Evolutionary conservation across 2,113 vertebrate genomes (phyloP), one percentile per base, ranked within the genome.

Genomic region (Arizona elegans): DNA sequence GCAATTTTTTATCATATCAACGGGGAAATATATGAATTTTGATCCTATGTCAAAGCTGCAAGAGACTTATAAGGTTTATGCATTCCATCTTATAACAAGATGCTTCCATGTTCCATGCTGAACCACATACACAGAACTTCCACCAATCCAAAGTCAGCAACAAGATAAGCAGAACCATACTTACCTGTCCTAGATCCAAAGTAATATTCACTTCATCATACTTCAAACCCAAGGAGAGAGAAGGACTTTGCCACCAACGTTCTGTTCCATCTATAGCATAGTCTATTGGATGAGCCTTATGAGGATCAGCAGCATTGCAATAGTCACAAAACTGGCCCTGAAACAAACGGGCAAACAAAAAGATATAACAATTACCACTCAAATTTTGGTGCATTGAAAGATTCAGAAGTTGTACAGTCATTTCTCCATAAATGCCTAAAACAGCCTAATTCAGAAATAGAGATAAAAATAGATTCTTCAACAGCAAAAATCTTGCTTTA

Each of bases 241-340:
- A 98, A 1, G 99, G 99, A 92, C 99, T 99, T 93, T 99, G 99
- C 99, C 99, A 99, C 99, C 99, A 99, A 19, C 97, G 97, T 92
- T 99, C 98, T 0, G 99, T 99, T 92, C 99, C 99, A 13, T 99
- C 99, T 1, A 99, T 97, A 1, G 99, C 99, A 0, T 98, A 98
- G 91, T 96, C 97, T 89, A 98, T 95, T 0, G 98, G 98, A 93
- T 99, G 98, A 58, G 99, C 98, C 97, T 98, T 99, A 94, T 95
- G 97, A 47, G 98, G 98, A 90, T 98, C 98, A n/a, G 95, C 96
- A 53, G 98, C 96, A 92, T 98, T 97, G 96, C 99, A 99, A 55
- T 98, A 98, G 93, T 99, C 98, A 96, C 99, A 99, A 85, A 98
- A 99, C 96, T 99, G 99, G 50, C 99, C 99, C 99, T 99, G 96